A percentile compares a stretch with the other conserved stretches of the same genome.
Evolutionary conservation across 2,888 invertebrate species (phyloP).

Genomic region (Melanostoma scalare): DNA sequence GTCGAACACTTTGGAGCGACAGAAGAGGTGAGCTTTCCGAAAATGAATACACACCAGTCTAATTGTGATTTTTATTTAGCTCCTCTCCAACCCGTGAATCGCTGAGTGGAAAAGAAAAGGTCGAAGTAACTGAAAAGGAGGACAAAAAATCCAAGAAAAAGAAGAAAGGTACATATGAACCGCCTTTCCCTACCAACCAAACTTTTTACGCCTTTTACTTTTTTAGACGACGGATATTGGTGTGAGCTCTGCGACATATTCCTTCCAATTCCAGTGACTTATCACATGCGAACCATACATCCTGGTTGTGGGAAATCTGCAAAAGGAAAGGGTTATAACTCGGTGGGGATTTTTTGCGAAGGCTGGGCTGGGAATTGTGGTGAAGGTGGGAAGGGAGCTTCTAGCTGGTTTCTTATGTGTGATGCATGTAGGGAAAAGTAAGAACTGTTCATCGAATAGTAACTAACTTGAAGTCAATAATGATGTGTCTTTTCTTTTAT

Average conservation of each 20-base stretch:
- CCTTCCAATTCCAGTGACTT: constrained; percentile 90
- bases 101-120: constrained; percentile 68
- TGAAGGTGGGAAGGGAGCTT: constrained; percentile 90
- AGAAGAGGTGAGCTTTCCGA: constrained; percentile 73
- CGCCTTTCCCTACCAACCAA: neutral
- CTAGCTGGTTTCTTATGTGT: constrained; percentile 96
- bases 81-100: constrained; percentile 65
- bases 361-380: constrained; percentile 96
- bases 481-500: neutral
- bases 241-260: constrained; percentile 95
- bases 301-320: constrained; percentile 95
- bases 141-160: constrained; percentile 79
- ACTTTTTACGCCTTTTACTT: neutral
- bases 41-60: neutral
- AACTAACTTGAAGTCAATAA: neutral
- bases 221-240: constrained; percentile 80
- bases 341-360: constrained; percentile 92
- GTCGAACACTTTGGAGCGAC: constrained; percentile 79
- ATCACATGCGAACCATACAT: constrained; percentile 95
- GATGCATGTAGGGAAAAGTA: constrained; percentile 93
- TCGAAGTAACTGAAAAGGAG: constrained; percentile 78
- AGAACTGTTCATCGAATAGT: constrained; percentile 32
- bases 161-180: constrained; percentile 77
- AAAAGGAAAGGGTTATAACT: constrained; percentile 95
- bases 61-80: constrained; percentile 7